These are phyloP conservation scores for Apis laboriosa DNA, from an alignment of 1,140 invertebrate species.

Conservation along the genomic window DNA sequence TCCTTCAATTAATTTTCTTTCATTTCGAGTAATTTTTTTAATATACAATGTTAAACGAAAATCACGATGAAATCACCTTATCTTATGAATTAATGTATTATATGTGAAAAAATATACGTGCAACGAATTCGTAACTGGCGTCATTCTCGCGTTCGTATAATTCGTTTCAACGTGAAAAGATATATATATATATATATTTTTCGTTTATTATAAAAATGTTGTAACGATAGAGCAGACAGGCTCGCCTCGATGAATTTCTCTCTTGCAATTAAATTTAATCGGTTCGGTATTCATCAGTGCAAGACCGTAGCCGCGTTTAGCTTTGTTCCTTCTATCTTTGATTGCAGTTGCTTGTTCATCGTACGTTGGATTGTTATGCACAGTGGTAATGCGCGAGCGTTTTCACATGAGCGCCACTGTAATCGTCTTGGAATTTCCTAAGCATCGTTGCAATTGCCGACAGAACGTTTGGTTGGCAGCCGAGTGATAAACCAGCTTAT, in stretches of 20 bases:
- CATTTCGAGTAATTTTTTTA: not conserved
- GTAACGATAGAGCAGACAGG: not conserved
- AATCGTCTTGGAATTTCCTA: conserved; percentile 19
- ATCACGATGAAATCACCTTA: not conserved
- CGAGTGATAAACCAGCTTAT: not conserved
- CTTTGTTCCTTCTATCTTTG: conserved; percentile 50
- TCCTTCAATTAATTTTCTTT: not conserved
- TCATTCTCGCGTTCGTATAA: not conserved
- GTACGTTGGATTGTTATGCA: not conserved
- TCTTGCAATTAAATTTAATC: conserved; percentile 49
- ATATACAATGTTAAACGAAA: not conserved
- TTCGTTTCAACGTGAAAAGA: not conserved
- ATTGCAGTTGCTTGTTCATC: conserved; percentile 48
- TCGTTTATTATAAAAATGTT: not conserved
- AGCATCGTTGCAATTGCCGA: not conserved
- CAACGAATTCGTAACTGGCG: not conserved
- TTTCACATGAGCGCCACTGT: not conserved
- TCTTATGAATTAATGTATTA: not conserved
- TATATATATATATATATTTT: not conserved
- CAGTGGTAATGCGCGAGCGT: not conserved
- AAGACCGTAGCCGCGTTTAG: conserved; percentile 4
- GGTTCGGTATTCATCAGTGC: conserved; percentile 9
- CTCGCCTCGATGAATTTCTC: conserved; percentile 15
- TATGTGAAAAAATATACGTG: not conserved
- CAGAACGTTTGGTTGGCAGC: not conserved